phyloP scores from a whole-genome alignment of 1,140 invertebrate species.

The Leptinotarsa lineolata region DNA sequence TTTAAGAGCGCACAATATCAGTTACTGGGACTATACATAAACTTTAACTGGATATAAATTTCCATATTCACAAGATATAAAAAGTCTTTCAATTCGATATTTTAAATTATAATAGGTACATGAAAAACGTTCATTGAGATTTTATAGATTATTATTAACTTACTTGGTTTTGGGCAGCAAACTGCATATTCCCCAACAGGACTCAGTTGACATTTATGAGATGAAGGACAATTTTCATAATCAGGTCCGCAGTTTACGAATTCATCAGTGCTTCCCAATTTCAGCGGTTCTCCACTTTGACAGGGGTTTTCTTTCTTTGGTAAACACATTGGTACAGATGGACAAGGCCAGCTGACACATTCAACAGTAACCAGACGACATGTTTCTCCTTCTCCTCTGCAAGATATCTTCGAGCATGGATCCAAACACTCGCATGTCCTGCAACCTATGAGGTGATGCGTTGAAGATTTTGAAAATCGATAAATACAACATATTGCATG shows the following conservation, averaged over 20 bases:
- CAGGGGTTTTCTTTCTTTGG: constrained; percentile 77
- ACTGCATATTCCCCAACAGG: constrained; percentile 78
- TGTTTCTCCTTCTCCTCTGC: constrained; percentile 66
- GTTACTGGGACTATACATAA: too few relatives aligned
- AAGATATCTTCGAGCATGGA: constrained; percentile 74
- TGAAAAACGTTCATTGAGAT: too few relatives aligned
- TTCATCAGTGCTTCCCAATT: constrained; percentile 61
- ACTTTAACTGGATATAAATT: too few relatives aligned
- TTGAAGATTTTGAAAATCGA: too few relatives aligned
- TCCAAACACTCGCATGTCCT: constrained; percentile 76
- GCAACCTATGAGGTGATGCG: constrained; percentile 59
- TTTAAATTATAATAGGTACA: too few relatives aligned
- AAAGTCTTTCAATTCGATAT: too few relatives aligned
- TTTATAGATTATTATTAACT: constrained; percentile 39
- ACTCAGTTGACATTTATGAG: constrained; percentile 81
- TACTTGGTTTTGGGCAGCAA: constrained; percentile 82
- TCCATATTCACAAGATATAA: too few relatives aligned
- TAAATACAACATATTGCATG: too few relatives aligned
- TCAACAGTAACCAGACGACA: constrained; percentile 63
- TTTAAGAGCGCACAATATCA: too few relatives aligned
- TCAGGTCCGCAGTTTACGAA: constrained; percentile 73
- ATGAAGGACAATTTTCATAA: constrained; percentile 75
- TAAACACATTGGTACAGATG: constrained; percentile 77
- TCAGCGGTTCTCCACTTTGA: constrained; percentile 67
- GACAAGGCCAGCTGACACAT: constrained; percentile 65